Evolutionary conservation across 2,888 invertebrate species (phyloP), one percentile per base, ranked within the genome.

Genomic region (Anthophora plumipes): DNA sequence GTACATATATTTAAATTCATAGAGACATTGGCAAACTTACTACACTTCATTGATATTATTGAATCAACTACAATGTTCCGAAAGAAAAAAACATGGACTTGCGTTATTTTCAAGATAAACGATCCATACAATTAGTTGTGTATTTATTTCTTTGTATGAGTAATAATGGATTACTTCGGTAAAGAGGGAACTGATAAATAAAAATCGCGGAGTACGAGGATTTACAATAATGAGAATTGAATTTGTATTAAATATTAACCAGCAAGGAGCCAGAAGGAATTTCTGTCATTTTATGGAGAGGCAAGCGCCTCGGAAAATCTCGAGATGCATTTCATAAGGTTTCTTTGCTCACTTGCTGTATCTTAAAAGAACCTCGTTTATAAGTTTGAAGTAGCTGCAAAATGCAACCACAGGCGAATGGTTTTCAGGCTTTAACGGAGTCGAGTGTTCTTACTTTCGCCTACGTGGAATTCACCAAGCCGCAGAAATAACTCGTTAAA

Each of bases 361-460:
- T 64, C 70, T 67, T 52, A 39, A 79, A 69, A 80, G 80, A 74
- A 69, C 60, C 64, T 52, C 70, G 68, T 71, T 72, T 64, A 55
- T 72, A 77, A 80, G 64, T 72, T 64, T 64, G 43, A 77, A 77
- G 77, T 68, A 72, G 76, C 80, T 52, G 67, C 64, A 60, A 76
- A 82, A 72, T 72, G 82, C 84, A 80, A 78, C n/a, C 83, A 82
- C 77, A 77, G 68, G 80, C 78, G 82, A 82, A 81, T 85, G 85
- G 77, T 79, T 73, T 82, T 82, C 80, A 82, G 82, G 77, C 66
- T 78, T 89, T 88, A 91, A 91, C 90, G 88, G 85, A 91, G 90
- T 85, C 91, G 91, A 91, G 91, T 91, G 91, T 85, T 84, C 89
- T 83, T 80, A 78, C 77, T 76, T 80, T 80, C 57, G 80, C 59